A percentile compares a stretch with the other conserved stretches of the same genome.
phyloP scores from a whole-genome alignment of 2,888 invertebrate species.

The Drosophila algonquin region DNA sequence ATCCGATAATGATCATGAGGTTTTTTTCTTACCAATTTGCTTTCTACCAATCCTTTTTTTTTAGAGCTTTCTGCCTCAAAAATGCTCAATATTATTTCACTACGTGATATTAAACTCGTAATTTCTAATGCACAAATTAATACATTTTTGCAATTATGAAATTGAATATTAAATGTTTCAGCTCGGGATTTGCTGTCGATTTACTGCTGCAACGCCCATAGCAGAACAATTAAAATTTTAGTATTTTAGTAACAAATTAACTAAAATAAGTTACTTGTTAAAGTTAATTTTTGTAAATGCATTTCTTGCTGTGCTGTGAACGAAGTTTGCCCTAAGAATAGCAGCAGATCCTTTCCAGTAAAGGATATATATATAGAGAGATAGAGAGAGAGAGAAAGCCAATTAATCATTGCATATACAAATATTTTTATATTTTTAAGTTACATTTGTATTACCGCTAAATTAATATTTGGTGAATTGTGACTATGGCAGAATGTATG shows the following conservation, averaged over 20 bases:
- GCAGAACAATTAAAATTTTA: neutral
- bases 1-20: no score
- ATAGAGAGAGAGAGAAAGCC: no score
- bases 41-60: neutral
- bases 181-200: neutral
- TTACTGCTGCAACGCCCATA: neutral
- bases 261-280: neutral
- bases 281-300: neutral
- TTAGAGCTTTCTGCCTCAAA: neutral
- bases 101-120: neutral
- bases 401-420: neutral
- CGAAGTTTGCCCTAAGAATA: neutral
- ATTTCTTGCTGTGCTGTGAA: neutral
- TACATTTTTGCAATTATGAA: neutral
- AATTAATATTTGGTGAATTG: neutral
- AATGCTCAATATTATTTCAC: no score
- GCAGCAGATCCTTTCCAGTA: neutral
- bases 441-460: neutral
- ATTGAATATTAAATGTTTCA: constrained; percentile 1
- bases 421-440: neutral
- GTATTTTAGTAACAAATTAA: neutral
- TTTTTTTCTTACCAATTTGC: neutral
- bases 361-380: neutral
- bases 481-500: neutral
- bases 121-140: neutral